phyloP scores from a whole-genome alignment of 2,888 invertebrate genomes.

The Drosophila sordidula region DNA sequence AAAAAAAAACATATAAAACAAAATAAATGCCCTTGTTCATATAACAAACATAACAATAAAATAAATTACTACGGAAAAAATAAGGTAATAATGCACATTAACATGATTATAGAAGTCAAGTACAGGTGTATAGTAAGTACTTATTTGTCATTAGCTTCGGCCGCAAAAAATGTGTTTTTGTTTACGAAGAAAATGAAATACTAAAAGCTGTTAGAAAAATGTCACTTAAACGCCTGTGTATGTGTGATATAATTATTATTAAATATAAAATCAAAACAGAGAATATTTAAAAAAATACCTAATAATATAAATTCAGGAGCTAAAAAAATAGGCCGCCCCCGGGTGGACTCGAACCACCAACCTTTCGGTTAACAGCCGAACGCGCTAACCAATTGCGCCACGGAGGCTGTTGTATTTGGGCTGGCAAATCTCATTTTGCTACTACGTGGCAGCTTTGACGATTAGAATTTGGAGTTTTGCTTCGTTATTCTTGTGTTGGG shows the following conservation, averaged over 20 bases:
- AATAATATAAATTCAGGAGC: not conserved
- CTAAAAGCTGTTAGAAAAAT: conserved; percentile 5
- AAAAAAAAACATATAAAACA: conserved; percentile 22
- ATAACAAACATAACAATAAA: conserved; percentile 38
- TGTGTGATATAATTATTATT: not conserved
- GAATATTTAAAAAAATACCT: too few relatives aligned
- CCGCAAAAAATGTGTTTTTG: not conserved
- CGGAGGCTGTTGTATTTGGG: conserved; percentile 85
- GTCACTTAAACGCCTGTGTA: not conserved
- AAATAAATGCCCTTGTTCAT: conserved; percentile 66
- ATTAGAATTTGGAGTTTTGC: too few relatives aligned
- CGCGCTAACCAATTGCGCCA: conserved; percentile 99
- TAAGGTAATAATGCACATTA: conserved; percentile 59
- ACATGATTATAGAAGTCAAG: conserved; percentile 63
- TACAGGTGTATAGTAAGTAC: conserved; percentile 28
- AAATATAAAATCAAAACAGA: not conserved
- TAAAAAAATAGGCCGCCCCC: conserved; percentile 88
- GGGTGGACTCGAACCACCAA: conserved; percentile 99
- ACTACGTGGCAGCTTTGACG: too few relatives aligned
- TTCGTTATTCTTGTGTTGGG: too few relatives aligned
- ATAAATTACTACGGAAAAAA: conserved; percentile 40
- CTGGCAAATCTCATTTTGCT: too few relatives aligned
- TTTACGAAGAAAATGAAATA: not conserved
- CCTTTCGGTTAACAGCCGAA: conserved; percentile 99
- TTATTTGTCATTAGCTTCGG: conserved; percentile 16